A percentile compares a stretch with the other conserved stretches of the same genome.
Conservation (phyloP, 2,888 invertebrate species). For the Graphium colonna region DNA sequence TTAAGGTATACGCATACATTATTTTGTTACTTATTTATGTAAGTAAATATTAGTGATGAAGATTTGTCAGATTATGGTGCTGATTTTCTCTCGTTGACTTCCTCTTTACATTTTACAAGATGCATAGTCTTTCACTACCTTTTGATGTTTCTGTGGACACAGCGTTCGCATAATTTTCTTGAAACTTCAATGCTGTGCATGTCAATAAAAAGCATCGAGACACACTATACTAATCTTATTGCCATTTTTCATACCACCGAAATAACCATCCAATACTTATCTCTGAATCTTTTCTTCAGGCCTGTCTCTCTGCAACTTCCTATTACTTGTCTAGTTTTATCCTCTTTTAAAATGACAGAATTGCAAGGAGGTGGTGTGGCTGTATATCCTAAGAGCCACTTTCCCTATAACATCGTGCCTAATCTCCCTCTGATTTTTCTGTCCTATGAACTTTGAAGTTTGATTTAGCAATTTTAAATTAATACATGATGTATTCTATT, state of each 20-base stretch:
- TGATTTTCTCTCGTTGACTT: too few species aligned
- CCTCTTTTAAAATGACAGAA: background rate
- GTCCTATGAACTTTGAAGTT: background rate
- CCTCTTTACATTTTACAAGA: too few species aligned
- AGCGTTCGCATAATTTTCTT: background rate
- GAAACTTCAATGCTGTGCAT: conserved; percentile 1
- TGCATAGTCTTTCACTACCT: background rate
- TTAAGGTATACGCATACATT: background rate
- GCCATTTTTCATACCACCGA: background rate
- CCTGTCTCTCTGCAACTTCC: background rate
- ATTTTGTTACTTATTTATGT: background rate
- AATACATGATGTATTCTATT: background rate
- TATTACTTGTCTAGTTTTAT: background rate
- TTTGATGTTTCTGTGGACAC: background rate
- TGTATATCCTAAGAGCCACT: background rate
- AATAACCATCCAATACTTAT: background rate
- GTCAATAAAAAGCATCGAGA: background rate
- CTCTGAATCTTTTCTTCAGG: too few species aligned
- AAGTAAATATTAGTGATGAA: background rate
- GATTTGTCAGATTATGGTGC: background rate
- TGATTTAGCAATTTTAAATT: background rate
- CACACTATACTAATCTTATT: background rate
- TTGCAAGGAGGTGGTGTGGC: background rate
- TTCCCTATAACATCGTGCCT: background rate
- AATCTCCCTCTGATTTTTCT: background rate